A percentile compares a stretch with the other conserved stretches of the same genome.
Conservation (phyloP, 1,140 invertebrate genomes). For the Sycophaga agraensis region DNA sequence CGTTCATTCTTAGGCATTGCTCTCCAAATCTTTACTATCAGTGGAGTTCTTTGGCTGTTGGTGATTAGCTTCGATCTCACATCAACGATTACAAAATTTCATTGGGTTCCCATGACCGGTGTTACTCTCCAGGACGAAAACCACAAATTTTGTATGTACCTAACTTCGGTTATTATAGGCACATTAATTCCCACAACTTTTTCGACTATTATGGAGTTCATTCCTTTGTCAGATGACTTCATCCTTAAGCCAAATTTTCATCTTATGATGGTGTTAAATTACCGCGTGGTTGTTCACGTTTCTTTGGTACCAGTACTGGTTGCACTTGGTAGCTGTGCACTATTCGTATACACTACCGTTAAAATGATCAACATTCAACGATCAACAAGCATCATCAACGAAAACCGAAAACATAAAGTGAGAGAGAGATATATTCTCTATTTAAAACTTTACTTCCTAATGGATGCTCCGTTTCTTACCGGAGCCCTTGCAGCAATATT, state of each 20-base stretch:
- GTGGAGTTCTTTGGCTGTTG: conserved; percentile 39
- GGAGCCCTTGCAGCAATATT: conserved; percentile 39
- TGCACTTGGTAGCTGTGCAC: conserved; percentile 32
- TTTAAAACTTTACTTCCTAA: conserved; percentile 42
- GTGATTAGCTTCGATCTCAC: conserved; percentile 46
- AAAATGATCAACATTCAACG: conserved; percentile 35
- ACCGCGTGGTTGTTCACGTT: conserved; percentile 38
- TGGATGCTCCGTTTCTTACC: conserved; percentile 45
- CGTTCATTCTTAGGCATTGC: conserved; percentile 35
- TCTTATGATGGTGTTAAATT: conserved; percentile 32
- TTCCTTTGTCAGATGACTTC: conserved; percentile 36
- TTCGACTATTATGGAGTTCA: conserved; percentile 35
- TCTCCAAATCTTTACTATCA: conserved; percentile 39
- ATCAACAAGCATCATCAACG: conserved; percentile 27
- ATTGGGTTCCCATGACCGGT: conserved; percentile 33
- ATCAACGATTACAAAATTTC: conserved; percentile 42
- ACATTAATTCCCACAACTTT: conserved; percentile 34
- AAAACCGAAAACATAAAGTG: conserved; percentile 26
- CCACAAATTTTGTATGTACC: conserved; percentile 40
- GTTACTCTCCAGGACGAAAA: conserved; percentile 31
- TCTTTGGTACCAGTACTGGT: conserved; percentile 33
- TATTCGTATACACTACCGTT: conserved; percentile 43
- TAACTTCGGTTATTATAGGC: conserved; percentile 30
- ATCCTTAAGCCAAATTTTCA: conserved; percentile 42
- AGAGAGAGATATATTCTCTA: conserved; percentile 43